These are phyloP conservation scores for Papilio demoleus DNA, from an alignment of 2,888 invertebrate genomes.

Conservation along the genomic window DNA sequence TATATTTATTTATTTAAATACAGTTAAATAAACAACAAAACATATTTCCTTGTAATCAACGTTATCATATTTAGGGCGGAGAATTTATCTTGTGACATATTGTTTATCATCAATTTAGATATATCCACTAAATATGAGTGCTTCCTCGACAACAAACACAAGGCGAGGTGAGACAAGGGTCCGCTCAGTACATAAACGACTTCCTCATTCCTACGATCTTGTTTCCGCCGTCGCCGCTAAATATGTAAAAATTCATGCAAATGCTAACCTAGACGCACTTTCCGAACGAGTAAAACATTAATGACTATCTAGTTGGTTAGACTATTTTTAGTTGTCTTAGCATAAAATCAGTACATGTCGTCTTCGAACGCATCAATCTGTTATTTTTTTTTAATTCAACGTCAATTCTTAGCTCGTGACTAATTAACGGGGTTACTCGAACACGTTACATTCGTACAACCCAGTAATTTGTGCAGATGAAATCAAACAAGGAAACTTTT, in stretches of 20 bases:
- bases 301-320: no score
- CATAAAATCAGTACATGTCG: no score
- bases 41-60: not conserved
- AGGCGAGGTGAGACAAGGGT: not conserved
- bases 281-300: not conserved
- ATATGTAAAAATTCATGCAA: not conserved
- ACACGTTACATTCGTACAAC: not conserved
- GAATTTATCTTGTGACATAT: not conserved
- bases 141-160: constrained; percentile 6
- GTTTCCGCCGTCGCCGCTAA: constrained; percentile 14
- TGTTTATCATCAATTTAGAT: not conserved
- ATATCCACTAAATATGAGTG: not conserved
- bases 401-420: no score
- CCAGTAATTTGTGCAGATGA: not conserved
- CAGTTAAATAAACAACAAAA: not conserved
- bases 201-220: constrained; percentile 26
- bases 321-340: no score
- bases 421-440: not conserved
- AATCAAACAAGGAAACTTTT: not conserved
- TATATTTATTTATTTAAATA: not conserved
- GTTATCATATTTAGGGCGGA: not conserved
- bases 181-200: not conserved
- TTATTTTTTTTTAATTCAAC: no score
- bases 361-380: no score
- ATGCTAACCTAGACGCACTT: not conserved